Evolutionary conservation across 2,888 invertebrate species (phyloP), one percentile per base, ranked within the genome.

Genomic region (Drosophila paranaensis): DNA sequence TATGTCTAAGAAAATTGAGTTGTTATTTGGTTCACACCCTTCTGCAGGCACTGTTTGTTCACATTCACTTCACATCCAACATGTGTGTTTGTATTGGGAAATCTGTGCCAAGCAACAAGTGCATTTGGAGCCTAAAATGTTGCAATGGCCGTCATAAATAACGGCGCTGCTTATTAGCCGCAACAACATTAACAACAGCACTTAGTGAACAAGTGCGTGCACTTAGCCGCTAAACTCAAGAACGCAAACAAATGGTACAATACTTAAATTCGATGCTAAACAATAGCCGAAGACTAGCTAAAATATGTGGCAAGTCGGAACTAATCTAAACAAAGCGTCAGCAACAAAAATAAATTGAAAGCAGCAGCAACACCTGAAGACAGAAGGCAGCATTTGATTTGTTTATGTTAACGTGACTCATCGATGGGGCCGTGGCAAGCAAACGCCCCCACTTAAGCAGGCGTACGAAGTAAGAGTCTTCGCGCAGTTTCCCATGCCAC

Each of bases 401-500:
- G 85, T 84, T 84, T 89, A 82, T 62, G 56, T 27, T 63, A 54
- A 45, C 60, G 77, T 88, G 88, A 89, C 70, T 89, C 88, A 89
- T 88, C 60, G 61, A 16, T 67, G 80, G 66, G 77, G 78, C 73
- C 73, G 85, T 39, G 46, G 71, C 57, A 42, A 56, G 50, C 42
- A 40, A 54, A 60, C 58, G 54, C 84, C 70, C 75, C 77, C 72
- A 72, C 85, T 80, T 68, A 62, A 39, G 48, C 10, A 11, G 27
- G 46, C 53, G 43, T 13, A 30, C 45, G 60, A 48, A 61, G 74
- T 42, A 37, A 14, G 53, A 57, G 60, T 57, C 72, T 57, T 67
- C 35, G 45, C 54, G 67, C 53, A 57, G 68, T 78, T 87, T 88
- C 87, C 88, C 87, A 88, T 81, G 87, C 81, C 87, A 88, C 89